Conservation (phyloP, 30 jellyfish, hydroid and myxozoan species). For the Aurelia aurita region DNA sequence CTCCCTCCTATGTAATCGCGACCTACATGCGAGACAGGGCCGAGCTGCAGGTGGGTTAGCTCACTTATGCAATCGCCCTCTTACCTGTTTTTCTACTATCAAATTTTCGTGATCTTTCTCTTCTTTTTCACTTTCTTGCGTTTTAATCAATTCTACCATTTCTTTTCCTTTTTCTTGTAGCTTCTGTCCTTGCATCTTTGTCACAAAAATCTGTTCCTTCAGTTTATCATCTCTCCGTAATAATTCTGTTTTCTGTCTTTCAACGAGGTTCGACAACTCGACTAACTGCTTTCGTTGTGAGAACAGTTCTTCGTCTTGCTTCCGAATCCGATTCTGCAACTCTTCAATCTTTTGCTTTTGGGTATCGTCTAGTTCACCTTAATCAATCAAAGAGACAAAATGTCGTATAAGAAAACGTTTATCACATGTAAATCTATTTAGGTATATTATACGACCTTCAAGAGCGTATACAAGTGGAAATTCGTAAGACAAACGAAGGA, state of each 20-base stretch:
- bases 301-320: conserved; percentile 75
- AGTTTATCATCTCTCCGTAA: conserved; percentile 72
- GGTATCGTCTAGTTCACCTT: conserved; percentile 92
- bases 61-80: too few species aligned
- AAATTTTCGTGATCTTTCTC: conserved; percentile 37
- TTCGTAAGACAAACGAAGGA: too few species aligned
- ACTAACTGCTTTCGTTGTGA: conserved; percentile 80
- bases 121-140: conserved; percentile 64
- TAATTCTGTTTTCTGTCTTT: conserved; percentile 74
- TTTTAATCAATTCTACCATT: conserved; percentile 49
- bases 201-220: conserved; percentile 60
- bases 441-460: too few species aligned
- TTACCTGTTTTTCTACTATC: conserved; percentile 52
- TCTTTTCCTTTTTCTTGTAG: conserved; percentile 67
- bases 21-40: too few species aligned
- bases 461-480: too few species aligned
- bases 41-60: too few species aligned
- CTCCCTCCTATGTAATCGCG: too few species aligned
- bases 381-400: neutral
- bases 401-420: too few species aligned
- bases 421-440: too few species aligned
- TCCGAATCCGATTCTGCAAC: conserved; percentile 47
- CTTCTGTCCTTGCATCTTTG: conserved; percentile 63
- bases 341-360: conserved; percentile 85
- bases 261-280: conserved; percentile 78